Evolutionary conservation across 2,888 invertebrate genomes (phyloP), one percentile per base, ranked within the genome.

Genomic region (Aelia acuminata): DNA sequence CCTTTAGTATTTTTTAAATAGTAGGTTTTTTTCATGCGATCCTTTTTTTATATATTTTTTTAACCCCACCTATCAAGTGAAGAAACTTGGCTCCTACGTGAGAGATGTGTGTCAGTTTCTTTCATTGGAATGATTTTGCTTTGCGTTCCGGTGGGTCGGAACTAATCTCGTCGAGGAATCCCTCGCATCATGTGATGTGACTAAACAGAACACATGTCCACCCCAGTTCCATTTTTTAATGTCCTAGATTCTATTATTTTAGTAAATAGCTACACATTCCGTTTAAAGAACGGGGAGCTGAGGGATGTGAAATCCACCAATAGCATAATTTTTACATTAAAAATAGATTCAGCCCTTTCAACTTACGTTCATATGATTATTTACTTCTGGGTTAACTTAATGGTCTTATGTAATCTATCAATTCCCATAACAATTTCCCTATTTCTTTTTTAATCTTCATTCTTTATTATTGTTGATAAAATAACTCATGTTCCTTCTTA

Each of bases 61-160:
- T 13, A 43, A 0, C n/a, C 39, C 15, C 43, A 39, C 43, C 80
- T n/a, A 43, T 80, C 80, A 11, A 80, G n/a, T n/a, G 80, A 47
- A 80, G 43, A 43, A 80, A 80, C 80, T 5, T n/a, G n/a, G 43
- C n/a, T 43, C n/a, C 43, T n/a, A 47, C 43, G 80, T 80, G 80
- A 43, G 35, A 43, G 75, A 39, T 75, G 75, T 43, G 39, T 80
- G 39, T 80, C 75, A 31, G 70, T 87, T 87, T 48, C 84, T 70
- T 85, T 50, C 85, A 85, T 48, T 85, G 50, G 85, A 48, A 85
- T 48, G 85, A 85, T 85, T 85, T 85, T 85, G 85, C 85, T 35
- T 48, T 15, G 85, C 49, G 50, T 49, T 85, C 85, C 85, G 50
- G 31, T 70, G 31, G 35, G 35, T 70, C 35, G 63, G 63, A 70